phyloP scores from a whole-genome alignment of 64 coral and sea anemone species.

The Catalaphyllia jardinei region DNA sequence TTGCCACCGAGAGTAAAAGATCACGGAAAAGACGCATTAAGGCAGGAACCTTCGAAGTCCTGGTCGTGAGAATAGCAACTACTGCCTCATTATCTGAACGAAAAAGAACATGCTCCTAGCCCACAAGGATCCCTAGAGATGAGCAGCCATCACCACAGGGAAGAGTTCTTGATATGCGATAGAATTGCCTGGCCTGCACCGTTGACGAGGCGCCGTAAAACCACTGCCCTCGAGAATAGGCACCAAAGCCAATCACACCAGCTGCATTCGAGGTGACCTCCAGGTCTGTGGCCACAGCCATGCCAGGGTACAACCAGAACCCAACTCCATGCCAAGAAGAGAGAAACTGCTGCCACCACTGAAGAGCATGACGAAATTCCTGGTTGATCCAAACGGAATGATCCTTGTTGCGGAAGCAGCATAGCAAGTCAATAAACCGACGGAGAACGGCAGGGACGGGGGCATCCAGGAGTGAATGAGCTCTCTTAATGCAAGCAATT shows the following conservation, averaged over 20 bases:
- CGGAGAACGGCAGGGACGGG: constrained; percentile 26
- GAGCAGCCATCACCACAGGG: background rate
- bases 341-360: constrained; percentile 41
- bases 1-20: too few relatives aligned
- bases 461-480: too few relatives aligned
- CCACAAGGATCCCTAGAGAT: background rate
- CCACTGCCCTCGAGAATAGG: background rate
- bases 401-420: background rate
- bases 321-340: constrained; percentile 7
- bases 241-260: background rate
- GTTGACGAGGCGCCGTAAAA: background rate
- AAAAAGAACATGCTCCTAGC: too few relatives aligned
- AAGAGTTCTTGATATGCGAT: background rate
- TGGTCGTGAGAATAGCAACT: too few relatives aligned
- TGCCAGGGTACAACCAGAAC: constrained; percentile 48
- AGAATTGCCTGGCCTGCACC: background rate
- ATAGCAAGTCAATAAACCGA: constrained; percentile 34
- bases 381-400: background rate
- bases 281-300: background rate
- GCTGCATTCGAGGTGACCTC: background rate
- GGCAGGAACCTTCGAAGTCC: too few relatives aligned
- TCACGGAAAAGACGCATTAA: too few relatives aligned
- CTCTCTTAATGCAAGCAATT: too few relatives aligned
- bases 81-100: too few relatives aligned
- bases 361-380: constrained; percentile 12